phyloP scores from a whole-genome alignment of 2,797 vertebrate species.

The Pristis pectinata region DNA sequence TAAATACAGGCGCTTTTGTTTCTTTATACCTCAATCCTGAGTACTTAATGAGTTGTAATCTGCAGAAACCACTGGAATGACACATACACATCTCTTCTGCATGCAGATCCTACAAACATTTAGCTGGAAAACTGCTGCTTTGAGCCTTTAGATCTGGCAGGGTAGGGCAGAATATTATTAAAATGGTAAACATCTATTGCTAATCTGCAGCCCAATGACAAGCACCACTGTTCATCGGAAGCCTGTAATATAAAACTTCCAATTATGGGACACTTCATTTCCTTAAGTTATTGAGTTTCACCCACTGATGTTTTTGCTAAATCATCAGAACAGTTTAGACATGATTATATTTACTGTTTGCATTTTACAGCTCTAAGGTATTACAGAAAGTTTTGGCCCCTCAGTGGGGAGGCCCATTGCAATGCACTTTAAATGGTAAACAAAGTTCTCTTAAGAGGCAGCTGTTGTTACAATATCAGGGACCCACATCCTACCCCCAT shows the following conservation, averaged over 20 bases:
- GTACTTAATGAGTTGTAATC: background rate
- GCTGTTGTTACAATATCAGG: conserved; percentile 40
- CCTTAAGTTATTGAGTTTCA: background rate
- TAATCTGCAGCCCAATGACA: no score
- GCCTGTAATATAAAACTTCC: no score
- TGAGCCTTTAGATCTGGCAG: background rate
- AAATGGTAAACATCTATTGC: background rate
- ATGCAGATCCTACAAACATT: background rate
- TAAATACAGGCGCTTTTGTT: background rate
- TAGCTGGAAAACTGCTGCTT: background rate
- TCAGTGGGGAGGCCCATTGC: background rate
- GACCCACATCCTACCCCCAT: conserved; percentile 26
- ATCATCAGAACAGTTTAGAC: background rate
- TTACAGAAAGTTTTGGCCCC: background rate
- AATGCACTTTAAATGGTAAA: conserved; percentile 27
- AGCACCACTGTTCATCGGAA: background rate
- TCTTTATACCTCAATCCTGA: background rate
- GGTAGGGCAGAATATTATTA: background rate
- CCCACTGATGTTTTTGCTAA: background rate
- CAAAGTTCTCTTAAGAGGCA: conserved; percentile 38
- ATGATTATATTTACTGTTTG: background rate
- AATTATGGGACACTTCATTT: background rate
- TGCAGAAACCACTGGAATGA: background rate
- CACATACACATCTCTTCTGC: background rate
- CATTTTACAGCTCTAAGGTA: background rate